Base-by-base conservation (phyloP, 2,113 vertebrate genomes). In the Psittacula cyanocephala region DNA sequence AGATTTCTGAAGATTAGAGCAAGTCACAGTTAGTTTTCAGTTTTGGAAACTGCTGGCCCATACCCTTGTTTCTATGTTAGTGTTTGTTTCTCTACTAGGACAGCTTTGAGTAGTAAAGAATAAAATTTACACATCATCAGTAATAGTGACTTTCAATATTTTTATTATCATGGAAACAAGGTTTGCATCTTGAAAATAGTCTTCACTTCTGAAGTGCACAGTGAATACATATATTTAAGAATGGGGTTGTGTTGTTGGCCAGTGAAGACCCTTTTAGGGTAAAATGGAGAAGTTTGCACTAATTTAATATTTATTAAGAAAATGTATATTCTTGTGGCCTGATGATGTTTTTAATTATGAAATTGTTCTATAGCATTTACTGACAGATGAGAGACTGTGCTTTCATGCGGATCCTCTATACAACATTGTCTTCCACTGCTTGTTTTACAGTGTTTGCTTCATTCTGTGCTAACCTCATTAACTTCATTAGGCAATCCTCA, bases 401-500 rank as follows among this genome's bases (percentile, higher is more conserved):
- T 87, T 87, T 91, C 81, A 87, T 17, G 53, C 3, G 4, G 50
- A 81, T 92, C 72, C 55, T 67, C 43, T 62, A 75, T 65, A 44
- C 93, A 91, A 80, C 55, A 44, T 10, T 49, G 33, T 70, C 71
- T 44, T 91, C 44, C 27, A 13, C 28, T 62, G 67, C 81, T 87
- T 84, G 52, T 91, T 93, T 68, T 82, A 63, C 29, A 70, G 57
- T 79, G 57, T 86, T 75, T 46, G 78, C 72, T 86, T 74, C 5
- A 0, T 59, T 88, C 85, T 82, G 25, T 1, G 1, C 59, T 90
- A 67, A 79, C 90, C 80, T 94, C 93, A 77, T 91, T 96, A 95
- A 91, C 41, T 77, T 91, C 84, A 87, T 96, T 91, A 84, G 78
- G 65, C 69, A 91, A 43, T 70, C 78, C 31, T 80, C 86, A 50